Percentiles rank a stretch among this genome's conserved stretches.
These are phyloP conservation scores for Calypte anna DNA, from an alignment of 2,113 vertebrate genomes.

Conservation along the genomic window DNA sequence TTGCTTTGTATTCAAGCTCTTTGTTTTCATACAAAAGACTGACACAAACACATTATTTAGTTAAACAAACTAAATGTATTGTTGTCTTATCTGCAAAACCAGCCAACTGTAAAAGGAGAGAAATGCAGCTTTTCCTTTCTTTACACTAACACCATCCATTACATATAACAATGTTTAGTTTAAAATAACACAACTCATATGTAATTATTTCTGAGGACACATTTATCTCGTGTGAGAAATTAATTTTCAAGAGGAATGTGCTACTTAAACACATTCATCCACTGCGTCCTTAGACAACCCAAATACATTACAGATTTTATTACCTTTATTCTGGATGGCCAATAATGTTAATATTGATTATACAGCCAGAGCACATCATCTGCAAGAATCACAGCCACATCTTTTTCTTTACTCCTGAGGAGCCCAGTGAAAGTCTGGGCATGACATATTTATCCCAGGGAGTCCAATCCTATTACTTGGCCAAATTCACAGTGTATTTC, in stretches of 20 bases:
- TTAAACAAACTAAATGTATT: neutral
- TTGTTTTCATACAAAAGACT: neutral
- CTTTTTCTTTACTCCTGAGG: neutral
- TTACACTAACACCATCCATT: neutral
- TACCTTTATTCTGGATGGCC: neutral
- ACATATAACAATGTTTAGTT: neutral
- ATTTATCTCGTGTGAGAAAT: neutral
- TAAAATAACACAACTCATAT: conserved; percentile 4
- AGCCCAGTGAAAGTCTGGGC: neutral
- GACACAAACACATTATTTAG: neutral
- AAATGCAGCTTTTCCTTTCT: neutral
- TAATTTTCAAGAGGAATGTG: neutral
- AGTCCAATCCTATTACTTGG: neutral
- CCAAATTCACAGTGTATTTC: neutral
- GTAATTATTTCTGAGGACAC: neutral
- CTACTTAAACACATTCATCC: neutral
- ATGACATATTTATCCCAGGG: neutral
- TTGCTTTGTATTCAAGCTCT: neutral
- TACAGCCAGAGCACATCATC: neutral
- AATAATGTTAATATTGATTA: neutral
- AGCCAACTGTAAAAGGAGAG: neutral
- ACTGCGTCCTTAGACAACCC: neutral
- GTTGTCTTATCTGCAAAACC: neutral
- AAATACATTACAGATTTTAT: neutral
- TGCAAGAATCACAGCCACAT: neutral